Evolutionary conservation across 2,113 vertebrate genomes (phyloP).

Genomic region (Myiozetetes cayanensis): DNA sequence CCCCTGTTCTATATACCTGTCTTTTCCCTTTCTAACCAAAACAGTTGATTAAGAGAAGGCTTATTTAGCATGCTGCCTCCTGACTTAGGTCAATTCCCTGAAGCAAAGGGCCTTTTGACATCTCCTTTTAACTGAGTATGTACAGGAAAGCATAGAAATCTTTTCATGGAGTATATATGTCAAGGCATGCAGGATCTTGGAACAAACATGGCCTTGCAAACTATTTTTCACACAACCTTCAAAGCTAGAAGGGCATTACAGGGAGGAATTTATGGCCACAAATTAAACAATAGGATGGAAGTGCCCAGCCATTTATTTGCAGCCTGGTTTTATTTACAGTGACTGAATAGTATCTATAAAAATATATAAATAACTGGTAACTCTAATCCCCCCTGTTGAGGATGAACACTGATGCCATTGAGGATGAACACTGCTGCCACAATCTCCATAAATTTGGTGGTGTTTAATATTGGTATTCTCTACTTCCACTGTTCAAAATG

Average conservation of each 20-base stretch:
- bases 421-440: too few relatives aligned
- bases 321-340: neutral
- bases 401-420: neutral
- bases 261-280: neutral
- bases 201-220: neutral
- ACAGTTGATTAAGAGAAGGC: neutral
- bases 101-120: neutral
- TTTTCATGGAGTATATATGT: neutral
- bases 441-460: neutral
- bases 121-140: neutral
- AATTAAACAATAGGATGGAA: neutral
- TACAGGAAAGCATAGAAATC: neutral
- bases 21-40: neutral
- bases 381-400: neutral
- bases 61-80: neutral
- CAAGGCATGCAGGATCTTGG: rapidly evolving
- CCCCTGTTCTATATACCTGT: neutral
- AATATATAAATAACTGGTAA: neutral
- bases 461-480: neutral
- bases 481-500: neutral
- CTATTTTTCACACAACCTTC: neutral
- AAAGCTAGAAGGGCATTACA: neutral
- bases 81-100: neutral
- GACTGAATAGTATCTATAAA: neutral
- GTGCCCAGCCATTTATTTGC: neutral